Base-by-base conservation (phyloP, 2,888 invertebrate species). In the Dolomedes plantarius region DNA sequence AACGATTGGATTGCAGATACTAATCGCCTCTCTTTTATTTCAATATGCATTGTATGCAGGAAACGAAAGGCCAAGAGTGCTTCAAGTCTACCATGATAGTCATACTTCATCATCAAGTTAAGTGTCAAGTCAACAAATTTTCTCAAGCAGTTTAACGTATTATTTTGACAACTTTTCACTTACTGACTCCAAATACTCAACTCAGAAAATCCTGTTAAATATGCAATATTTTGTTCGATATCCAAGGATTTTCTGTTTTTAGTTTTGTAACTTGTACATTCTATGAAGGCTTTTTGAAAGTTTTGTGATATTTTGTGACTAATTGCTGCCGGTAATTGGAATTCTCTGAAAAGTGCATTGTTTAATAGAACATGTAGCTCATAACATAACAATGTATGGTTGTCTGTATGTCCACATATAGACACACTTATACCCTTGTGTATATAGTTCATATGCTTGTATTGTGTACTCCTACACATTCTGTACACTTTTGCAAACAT, bases 251-350 rank as follows among this genome's bases (percentile, higher is more conserved):
- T 78, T 80, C 65, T 72, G 79, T 79, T 79, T 72, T 79, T 72
- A 72, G 65, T 80, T 80, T 67, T 80, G 27, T 80, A 80, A 50
- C 50, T 71, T 80, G 29, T 16, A 80, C 36, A 50, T 19, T 71
- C 56, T 73, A 36, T 73, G 50, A 29, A 80, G 39, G 73, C 80
- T 72, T 80, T 73, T 74, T 80, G 65, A 68, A 80, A 73, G 46
- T 79, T 80, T 73, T 80, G 67, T 74, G 72, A 74, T 80, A 80
- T 65, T 80, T 80, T 80, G 80, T 67, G 46, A 72, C 80, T 80
- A 50, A 74, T 46, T 74, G 73, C 80, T 74, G 73, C 67, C 74
- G 28, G 71, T 73, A 68, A 73, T 29, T 36, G 64, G 50, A 74
- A 72, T 68, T 68, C 67, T 69, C 73, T 80, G 31, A 46, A 31